Evolutionary conservation across 2,888 invertebrate species (phyloP).

Genomic region (Xylota sylvarum): DNA sequence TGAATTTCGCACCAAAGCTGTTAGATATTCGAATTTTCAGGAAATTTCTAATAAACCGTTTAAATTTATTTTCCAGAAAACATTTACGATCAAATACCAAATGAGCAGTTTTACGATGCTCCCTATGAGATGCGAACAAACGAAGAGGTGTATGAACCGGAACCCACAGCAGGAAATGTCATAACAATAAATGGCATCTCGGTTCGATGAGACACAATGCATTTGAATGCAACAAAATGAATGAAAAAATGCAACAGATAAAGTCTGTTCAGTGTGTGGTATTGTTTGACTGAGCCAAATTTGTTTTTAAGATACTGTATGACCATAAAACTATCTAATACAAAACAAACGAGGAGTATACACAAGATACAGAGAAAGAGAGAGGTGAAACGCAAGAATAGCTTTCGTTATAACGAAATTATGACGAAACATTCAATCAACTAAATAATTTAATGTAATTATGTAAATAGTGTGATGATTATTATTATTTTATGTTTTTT

Average conservation of each 20-base stretch:
- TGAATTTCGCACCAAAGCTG: too few species aligned
- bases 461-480: constrained; percentile 71
- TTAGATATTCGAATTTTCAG: too few species aligned
- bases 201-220: constrained; percentile 87
- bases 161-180: constrained; percentile 85
- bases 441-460: constrained; percentile 53
- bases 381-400: constrained; percentile 8
- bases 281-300: constrained; percentile 75
- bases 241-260: constrained; percentile 36
- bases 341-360: not conserved
- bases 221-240: constrained; percentile 16
- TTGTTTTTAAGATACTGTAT: constrained; percentile 64
- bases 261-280: constrained; percentile 50
- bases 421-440: constrained; percentile 32
- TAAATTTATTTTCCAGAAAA: constrained; percentile 81
- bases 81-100: constrained; percentile 88
- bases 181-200: constrained; percentile 96
- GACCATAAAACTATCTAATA: constrained; percentile 56
- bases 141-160: constrained; percentile 87
- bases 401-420: constrained; percentile 35
- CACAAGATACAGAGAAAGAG: not conserved
- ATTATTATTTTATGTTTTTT: constrained; percentile 37
- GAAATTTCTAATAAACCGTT: not conserved
- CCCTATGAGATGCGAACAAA: constrained; percentile 89
- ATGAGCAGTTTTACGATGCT: constrained; percentile 91